These are phyloP conservation scores for Phortica magna DNA, from an alignment of 2,888 invertebrate species.

Conservation along the genomic window DNA sequence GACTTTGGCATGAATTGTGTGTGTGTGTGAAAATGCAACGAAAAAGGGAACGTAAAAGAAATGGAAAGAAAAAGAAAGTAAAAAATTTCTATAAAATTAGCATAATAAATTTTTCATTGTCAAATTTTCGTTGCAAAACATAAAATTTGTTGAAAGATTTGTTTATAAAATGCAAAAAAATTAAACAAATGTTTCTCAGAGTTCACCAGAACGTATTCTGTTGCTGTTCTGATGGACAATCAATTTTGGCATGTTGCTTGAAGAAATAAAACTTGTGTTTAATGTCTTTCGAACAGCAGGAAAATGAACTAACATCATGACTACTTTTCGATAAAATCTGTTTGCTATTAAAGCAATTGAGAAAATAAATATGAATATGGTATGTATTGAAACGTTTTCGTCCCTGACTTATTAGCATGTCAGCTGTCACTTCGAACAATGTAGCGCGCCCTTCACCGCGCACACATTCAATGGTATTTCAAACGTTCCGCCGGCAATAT, in stretches of 20 bases:
- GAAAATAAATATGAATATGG: too few relatives aligned
- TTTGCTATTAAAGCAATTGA: too few relatives aligned
- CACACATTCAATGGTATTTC: not conserved
- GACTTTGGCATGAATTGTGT: conserved; percentile 61
- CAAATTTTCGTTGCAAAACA: not conserved
- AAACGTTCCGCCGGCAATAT: not conserved
- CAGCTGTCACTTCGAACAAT: conserved; percentile 38
- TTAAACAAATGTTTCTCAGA: too few relatives aligned
- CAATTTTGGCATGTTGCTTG: too few relatives aligned
- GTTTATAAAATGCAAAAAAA: too few relatives aligned
- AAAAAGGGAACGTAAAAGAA: conserved; percentile 50
- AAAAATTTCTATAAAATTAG: conserved; percentile 29
- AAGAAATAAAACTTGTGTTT: not conserved
- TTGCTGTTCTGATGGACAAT: too few relatives aligned
- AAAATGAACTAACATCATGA: too few relatives aligned
- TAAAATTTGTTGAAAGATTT: not conserved
- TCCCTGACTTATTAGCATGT: conserved; percentile 32
- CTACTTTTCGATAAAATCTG: too few relatives aligned
- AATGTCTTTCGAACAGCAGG: not conserved
- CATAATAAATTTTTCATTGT: not conserved
- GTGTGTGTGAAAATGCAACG: conserved; percentile 49
- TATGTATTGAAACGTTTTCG: not conserved
- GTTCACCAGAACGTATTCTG: too few relatives aligned
- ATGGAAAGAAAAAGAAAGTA: conserved; percentile 37
- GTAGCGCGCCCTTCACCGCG: conserved; percentile 6